phyloP scores from a whole-genome alignment of 2,113 vertebrate species.

The Cyprinodon brontotheroides region DNA sequence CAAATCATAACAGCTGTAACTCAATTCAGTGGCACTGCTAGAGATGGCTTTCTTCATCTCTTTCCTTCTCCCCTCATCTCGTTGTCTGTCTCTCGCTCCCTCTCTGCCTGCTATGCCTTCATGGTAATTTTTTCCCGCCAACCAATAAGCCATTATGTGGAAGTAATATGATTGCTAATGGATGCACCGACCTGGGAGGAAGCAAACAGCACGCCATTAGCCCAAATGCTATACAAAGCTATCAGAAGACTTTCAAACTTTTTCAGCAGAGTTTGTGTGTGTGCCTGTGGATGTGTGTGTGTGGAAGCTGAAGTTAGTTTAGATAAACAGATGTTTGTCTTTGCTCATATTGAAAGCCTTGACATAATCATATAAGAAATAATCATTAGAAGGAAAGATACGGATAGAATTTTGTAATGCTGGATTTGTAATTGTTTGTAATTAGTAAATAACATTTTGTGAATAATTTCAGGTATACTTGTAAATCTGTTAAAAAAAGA shows the following conservation, averaged over 20 bases:
- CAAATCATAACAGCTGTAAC: conserved; percentile 80
- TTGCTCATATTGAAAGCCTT: neutral
- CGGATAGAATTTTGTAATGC: too few relatives aligned
- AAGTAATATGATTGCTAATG: conserved; percentile 79
- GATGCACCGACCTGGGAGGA: conserved; percentile 73
- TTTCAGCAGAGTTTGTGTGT: conserved; percentile 34
- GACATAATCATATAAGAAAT: neutral
- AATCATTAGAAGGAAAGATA: too few relatives aligned
- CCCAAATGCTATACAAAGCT: conserved; percentile 67
- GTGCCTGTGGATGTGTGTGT: conserved; percentile 1
- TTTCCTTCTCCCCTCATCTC: conserved; percentile 39
- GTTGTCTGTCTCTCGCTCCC: conserved; percentile 38
- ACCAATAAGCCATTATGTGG: conserved; percentile 81
- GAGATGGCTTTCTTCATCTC: conserved; percentile 65
- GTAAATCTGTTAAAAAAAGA: too few relatives aligned
- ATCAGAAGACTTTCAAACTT: conserved; percentile 70
- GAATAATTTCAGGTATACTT: too few relatives aligned
- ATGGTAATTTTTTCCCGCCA: conserved; percentile 67
- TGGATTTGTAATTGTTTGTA: too few relatives aligned
- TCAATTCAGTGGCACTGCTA: conserved; percentile 71
- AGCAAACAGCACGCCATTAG: conserved; percentile 73
- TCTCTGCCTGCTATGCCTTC: conserved; percentile 51
- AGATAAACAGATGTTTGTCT: conserved; percentile 30
- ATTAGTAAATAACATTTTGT: too few relatives aligned
- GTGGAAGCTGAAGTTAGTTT: conserved; percentile 7